Conservation (phyloP, 2,888 invertebrate species). For the Drosophila putrida region DNA sequence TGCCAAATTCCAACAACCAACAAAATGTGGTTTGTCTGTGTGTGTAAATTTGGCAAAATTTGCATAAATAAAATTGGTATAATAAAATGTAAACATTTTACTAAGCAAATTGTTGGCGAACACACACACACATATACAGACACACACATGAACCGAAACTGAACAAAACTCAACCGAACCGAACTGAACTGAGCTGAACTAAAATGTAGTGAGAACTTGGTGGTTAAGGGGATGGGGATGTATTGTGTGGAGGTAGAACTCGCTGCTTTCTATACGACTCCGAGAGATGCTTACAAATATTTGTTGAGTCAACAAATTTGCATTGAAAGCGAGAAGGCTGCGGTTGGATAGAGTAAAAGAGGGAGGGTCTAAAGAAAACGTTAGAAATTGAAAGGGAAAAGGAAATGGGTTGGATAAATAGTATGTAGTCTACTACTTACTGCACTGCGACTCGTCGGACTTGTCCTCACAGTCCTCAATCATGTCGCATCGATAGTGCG, state of each 20-base stretch:
- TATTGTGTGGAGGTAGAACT: conserved; percentile 27
- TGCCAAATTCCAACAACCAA: conserved; percentile 47
- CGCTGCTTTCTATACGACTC: conserved; percentile 3
- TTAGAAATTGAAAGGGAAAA: neutral
- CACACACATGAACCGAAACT: conserved; percentile 8
- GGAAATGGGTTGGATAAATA: too few relatives aligned
- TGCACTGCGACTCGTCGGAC: conserved; percentile 97
- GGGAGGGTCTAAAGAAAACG: neutral
- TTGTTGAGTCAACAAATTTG: conserved; percentile 70
- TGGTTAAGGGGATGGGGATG: neutral
- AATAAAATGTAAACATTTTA: conserved; percentile 78
- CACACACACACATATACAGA: too few relatives aligned
- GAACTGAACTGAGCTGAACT: neutral
- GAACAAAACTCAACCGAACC: neutral
- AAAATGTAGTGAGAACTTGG: neutral
- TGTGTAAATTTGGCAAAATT: conserved; percentile 62
- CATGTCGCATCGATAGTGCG: conserved; percentile 97
- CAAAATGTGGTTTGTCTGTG: conserved; percentile 52
- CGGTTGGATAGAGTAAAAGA: too few relatives aligned
- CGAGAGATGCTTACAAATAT: conserved; percentile 50
- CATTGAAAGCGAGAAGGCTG: conserved; percentile 44
- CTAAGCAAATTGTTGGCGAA: conserved; percentile 31
- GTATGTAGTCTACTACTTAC: conserved; percentile 89
- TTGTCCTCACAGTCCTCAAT: conserved; percentile 97
- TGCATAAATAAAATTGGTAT: conserved; percentile 79